Evolutionary conservation across 2,797 vertebrate species (phyloP), one percentile per base, ranked within the genome.

Genomic region (Avahi laniger): DNA sequence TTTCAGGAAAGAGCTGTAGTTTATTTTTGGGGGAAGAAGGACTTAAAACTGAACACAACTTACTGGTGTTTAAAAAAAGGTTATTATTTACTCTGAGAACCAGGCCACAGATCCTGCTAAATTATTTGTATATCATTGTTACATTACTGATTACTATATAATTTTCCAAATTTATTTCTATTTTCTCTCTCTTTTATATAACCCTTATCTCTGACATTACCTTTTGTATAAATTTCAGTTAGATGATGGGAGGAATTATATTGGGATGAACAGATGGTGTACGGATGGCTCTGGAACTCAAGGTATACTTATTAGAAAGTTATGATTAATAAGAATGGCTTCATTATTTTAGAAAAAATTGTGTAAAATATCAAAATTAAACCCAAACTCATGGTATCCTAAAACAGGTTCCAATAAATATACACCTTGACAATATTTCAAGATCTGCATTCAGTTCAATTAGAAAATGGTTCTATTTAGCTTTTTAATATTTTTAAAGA

Each of bases 401-500:
- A 80, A 92, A 91, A 67, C 10, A 76, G 61, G 20, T 69, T 30
- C n/a, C 41, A 70, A 79, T 20, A 52, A 54, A 38, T 54, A 2
- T 43, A 65, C 18, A 38, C 38, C 9, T 92, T 78, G 79, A 61
- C 20, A 33, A 41, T 70, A 85, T 43, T 70, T 22, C 54, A 72
- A 92, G 3, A 87, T 70, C 13, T 50, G 9, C 17, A 76, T 80
- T 92, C 1, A 35, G 14, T 83, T 82, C 30, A 38, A 63, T 54
- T 65, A 41, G 24, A 94, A 82, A 35, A 75, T 14, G 11, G 10
- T 22, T 33, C n/a, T 89, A 1, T 65, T 52, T 59, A 81, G 14
- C 48, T 90, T 38, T 92, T 48, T 69, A n/a, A 72, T n/a, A 86
- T 7, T 76, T 83, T 90, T 83, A 95, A 88, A 57, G 17, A 33